These are phyloP conservation scores for Unio pictorum DNA, from an alignment of 2,888 invertebrate species.

Conservation along the genomic window DNA sequence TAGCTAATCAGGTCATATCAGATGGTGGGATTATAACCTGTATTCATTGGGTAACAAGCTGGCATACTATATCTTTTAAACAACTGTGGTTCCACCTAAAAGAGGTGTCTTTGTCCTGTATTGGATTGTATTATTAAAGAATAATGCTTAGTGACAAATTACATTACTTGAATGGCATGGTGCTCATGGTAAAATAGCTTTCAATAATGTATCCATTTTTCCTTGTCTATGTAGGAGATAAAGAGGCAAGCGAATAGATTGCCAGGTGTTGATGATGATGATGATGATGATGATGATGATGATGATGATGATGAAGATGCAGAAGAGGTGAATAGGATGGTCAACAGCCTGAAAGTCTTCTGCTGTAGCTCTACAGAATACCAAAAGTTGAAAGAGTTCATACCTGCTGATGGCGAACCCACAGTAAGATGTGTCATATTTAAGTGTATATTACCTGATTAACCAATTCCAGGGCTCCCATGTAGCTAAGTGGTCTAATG, in stretches of 20 bases:
- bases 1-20: too few species aligned
- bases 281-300: constrained; percentile 32
- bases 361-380: constrained; percentile 59
- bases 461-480: too few species aligned
- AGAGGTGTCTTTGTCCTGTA: too few species aligned
- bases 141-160: too few species aligned
- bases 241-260: constrained; percentile 39
- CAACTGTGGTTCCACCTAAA: too few species aligned
- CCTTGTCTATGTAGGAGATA: constrained; percentile 36
- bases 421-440: constrained; percentile 22
- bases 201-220: constrained; percentile 1
- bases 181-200: too few species aligned
- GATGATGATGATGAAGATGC: constrained; percentile 37
- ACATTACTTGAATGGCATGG: too few species aligned
- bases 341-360: constrained; percentile 53
- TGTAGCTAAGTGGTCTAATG: too few species aligned
- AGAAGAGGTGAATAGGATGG: constrained; percentile 38
- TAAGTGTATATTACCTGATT: background rate
- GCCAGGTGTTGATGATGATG: constrained; percentile 33
- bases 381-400: constrained; percentile 49
- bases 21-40: too few species aligned
- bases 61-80: too few species aligned
- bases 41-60: too few species aligned
- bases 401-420: constrained; percentile 47
- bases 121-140: too few species aligned